phyloP scores from a whole-genome alignment of 2,113 vertebrate genomes.

The Hippocampus barbouri region DNA sequence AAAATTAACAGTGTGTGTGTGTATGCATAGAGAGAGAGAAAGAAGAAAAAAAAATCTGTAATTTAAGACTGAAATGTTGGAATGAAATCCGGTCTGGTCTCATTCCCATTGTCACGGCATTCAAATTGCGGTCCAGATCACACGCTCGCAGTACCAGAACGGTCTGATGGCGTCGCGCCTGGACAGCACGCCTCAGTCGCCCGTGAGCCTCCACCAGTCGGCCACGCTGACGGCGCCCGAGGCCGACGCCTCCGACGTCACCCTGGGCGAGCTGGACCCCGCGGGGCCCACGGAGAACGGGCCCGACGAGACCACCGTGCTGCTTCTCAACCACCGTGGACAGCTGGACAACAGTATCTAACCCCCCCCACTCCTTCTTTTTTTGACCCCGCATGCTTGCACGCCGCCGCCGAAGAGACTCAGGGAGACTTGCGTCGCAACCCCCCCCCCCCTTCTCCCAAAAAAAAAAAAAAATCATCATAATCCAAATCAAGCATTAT shows the following conservation, averaged over 20 bases:
- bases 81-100: too few species aligned
- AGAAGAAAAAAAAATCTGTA: too few species aligned
- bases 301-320: slow-evolving; percentile 83
- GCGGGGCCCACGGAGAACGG: slow-evolving; percentile 39
- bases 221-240: slow-evolving; percentile 39
- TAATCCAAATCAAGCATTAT: not conserved
- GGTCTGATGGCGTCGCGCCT: slow-evolving; percentile 84
- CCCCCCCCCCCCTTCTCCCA: not conserved
- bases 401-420: slow-evolving; percentile 41
- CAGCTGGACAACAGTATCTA: slow-evolving; percentile 64
- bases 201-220: slow-evolving; percentile 70
- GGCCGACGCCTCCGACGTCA: slow-evolving; percentile 21
- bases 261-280: slow-evolving; percentile 32
- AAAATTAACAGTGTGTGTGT: too few species aligned
- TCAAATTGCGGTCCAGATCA: slow-evolving; percentile 72
- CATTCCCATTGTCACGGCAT: too few species aligned
- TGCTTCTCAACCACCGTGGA: slow-evolving; percentile 81
- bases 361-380: slow-evolving; percentile 7
- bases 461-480: too few species aligned
- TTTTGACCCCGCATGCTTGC: slow-evolving; percentile 7
- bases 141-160: slow-evolving; percentile 89
- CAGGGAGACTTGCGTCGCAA: slow-evolving; percentile 47
- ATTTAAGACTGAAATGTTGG: too few species aligned
- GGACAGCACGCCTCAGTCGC: slow-evolving; percentile 86
- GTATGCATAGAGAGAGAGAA: too few species aligned